A percentile compares a stretch with the other conserved stretches of the same genome.
Conservation (phyloP, 2,797 vertebrate species). For the Aulostomus chinensis region DNA sequence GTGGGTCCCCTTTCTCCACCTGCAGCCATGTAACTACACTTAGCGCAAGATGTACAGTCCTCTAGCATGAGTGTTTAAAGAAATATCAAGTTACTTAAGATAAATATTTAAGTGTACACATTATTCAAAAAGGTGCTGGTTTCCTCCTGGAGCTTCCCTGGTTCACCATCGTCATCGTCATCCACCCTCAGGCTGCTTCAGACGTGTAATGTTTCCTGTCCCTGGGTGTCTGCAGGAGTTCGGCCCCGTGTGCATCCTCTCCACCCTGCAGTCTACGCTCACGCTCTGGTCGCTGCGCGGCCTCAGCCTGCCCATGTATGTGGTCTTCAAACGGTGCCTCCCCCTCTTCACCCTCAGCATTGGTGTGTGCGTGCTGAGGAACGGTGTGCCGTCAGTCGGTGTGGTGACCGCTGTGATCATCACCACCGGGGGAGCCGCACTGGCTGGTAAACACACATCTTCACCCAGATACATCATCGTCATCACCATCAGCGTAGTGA, state of each 20-base stretch:
- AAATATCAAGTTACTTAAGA: no score
- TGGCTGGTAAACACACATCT: constrained; percentile 89
- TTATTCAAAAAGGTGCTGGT: no score
- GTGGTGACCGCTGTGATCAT: constrained; percentile 89
- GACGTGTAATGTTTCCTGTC: not conserved
- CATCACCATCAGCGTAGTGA: not conserved
- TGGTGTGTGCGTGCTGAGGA: constrained; percentile 90
- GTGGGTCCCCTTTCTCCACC: no score
- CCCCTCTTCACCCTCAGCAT: constrained; percentile 92
- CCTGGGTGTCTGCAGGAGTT: constrained; percentile 72
- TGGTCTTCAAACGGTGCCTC: constrained; percentile 96
- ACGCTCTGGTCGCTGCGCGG: constrained; percentile 94
- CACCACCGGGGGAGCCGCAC: constrained; percentile 91
- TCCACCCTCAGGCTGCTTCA: no score
- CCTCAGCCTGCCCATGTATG: constrained; percentile 98
- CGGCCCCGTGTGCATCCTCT: constrained; percentile 85
- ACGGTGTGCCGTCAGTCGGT: constrained; percentile 89
- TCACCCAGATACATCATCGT: no score
- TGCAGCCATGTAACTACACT: no score
- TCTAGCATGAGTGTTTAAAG: no score
- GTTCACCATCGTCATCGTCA: no score
- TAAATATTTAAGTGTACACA: no score
- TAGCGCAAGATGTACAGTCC: no score
- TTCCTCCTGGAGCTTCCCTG: no score
- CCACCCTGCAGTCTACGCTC: constrained; percentile 94